Evolutionary conservation across 1,140 invertebrate species (phyloP).

Genomic region (Drosophila littoralis): DNA sequence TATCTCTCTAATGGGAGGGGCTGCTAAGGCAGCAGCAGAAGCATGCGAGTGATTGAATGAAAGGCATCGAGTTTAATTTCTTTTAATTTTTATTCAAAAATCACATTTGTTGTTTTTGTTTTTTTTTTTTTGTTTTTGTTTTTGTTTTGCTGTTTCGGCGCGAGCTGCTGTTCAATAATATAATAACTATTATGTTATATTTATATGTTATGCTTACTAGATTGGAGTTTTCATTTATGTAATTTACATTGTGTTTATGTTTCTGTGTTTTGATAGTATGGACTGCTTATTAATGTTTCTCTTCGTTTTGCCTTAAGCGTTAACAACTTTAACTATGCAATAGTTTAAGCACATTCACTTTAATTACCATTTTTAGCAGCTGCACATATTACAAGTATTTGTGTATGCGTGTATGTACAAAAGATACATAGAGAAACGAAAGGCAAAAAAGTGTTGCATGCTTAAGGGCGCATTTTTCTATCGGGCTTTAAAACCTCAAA

Average conservation of each 20-base stretch:
- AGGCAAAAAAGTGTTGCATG: constrained; percentile 35
- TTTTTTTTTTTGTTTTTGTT: constrained; percentile 28
- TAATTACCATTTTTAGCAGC: constrained; percentile 39
- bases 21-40: background rate
- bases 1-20: constrained; percentile 48
- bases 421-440: constrained; percentile 37
- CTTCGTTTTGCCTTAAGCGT: constrained; percentile 63
- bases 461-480: constrained; percentile 40
- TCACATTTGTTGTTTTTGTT: constrained; percentile 73
- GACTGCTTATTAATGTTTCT: constrained; percentile 1
- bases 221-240: constrained; percentile 61
- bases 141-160: constrained; percentile 38
- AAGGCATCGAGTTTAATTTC: constrained; percentile 38
- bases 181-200: constrained; percentile 49
- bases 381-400: constrained; percentile 40
- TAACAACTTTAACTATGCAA: constrained; percentile 74
- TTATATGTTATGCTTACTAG: constrained; percentile 58
- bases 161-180: constrained; percentile 48
- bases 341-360: constrained; percentile 69
- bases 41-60: constrained; percentile 9
- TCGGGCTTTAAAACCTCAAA: constrained; percentile 36
- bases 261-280: constrained; percentile 32
- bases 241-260: constrained; percentile 72
- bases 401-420: constrained; percentile 43
- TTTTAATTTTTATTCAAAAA: constrained; percentile 82